Evolutionary conservation across 2,113 vertebrate genomes (phyloP), one percentile per base, ranked within the genome.

Genomic region (Pygoscelis adeliae): DNA sequence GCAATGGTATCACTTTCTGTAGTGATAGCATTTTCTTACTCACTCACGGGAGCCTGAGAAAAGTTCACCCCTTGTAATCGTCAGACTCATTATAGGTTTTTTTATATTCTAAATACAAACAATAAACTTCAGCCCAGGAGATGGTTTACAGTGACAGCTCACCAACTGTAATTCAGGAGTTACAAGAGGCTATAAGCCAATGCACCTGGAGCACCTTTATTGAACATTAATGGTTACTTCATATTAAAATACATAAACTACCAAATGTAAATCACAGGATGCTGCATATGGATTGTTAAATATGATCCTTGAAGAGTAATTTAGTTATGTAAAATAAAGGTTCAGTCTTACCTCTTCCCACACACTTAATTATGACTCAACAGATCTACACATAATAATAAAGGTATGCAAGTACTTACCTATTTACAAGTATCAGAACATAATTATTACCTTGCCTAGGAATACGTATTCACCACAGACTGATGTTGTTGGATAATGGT

Each of bases 391-490:
- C 16, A 4, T 72, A 92, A 32, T 42, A 85, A 82, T 70, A 89
- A 83, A 93, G 87, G 73, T 77, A 97, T 70, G 87, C 58, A 86
- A 85, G 73, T 59, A 44, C 92, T 92, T 65, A 84, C 55, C 82
- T 80, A 95, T 91, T 95, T 97, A 87, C 69, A 89, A 46, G 69
- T 65, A 92, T 87, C 73, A 83, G 73, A 91, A 89, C 22, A 27
- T 93, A 96, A 94, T 94, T 83, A 94, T 58, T 76, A 93, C 78
- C 66, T 87, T 83, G 83, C 83, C 95, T 83, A 94, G 81, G 83
- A 96, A 89, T n/a, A 93, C 1, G 1, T 50, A 83, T 17, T 97
- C 93, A 96, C 71, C 93, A 77, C 74, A 92, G 70, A 49, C 36
- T 82, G 73, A 76, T 71, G 70, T 4, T 80, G 53, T 32, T 76